Percentiles rank a stretch among this genome's conserved stretches.
Conservation (phyloP, 1,140 invertebrate genomes). For the Drosophila subobscura region DNA sequence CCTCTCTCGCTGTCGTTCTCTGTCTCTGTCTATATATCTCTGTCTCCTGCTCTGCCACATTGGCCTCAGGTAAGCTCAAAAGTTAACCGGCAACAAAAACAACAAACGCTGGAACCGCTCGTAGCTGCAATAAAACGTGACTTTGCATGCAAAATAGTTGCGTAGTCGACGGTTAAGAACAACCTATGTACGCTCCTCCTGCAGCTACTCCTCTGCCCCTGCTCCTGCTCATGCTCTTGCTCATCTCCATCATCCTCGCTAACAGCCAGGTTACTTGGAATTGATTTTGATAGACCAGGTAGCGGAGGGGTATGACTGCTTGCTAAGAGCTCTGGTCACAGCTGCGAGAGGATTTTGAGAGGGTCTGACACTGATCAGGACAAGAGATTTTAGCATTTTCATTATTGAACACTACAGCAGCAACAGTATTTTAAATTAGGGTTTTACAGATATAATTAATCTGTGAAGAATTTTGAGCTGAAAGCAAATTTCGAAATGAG, state of each 20-base stretch:
- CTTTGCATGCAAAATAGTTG: constrained; percentile 81
- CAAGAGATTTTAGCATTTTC: no score
- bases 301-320: constrained; percentile 31
- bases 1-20: neutral
- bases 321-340: constrained; percentile 4
- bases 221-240: no score
- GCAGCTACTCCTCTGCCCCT: neutral
- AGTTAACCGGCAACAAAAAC: constrained; percentile 58
- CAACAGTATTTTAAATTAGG: no score
- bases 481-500: no score
- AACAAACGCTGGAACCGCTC: constrained; percentile 47
- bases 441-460: no score
- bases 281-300: constrained; percentile 59
- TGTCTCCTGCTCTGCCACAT: constrained; percentile 2
- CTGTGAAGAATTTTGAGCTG: no score
- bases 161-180: constrained; percentile 43
- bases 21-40: neutral
- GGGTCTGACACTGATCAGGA: no score
- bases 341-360: no score
- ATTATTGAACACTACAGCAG: no score
- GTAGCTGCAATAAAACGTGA: constrained; percentile 78
- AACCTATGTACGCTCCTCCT: neutral
- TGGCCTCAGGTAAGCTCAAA: constrained; percentile 73
- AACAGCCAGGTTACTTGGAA: constrained; percentile 63
- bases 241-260: constrained; percentile 3